Evolutionary conservation across 1,140 invertebrate species (phyloP).

Genomic region (Sinonovacula constricta): DNA sequence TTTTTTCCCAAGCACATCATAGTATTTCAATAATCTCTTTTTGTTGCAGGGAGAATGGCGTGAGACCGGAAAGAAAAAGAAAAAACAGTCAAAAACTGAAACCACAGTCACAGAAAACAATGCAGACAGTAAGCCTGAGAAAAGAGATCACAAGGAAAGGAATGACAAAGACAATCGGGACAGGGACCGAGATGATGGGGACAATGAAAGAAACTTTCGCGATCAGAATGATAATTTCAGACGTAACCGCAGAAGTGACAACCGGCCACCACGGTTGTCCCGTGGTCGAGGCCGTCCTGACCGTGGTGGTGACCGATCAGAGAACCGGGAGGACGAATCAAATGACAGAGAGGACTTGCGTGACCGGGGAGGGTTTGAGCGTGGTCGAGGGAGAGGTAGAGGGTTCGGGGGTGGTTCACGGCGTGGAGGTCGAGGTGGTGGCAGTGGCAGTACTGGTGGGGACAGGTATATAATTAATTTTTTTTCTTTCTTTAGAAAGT

Average conservation of each 20-base stretch:
- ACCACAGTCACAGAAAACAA: conserved; percentile 2
- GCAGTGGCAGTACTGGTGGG: conserved; percentile 8
- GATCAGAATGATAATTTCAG: conserved; percentile 42
- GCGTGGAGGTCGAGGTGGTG: conserved; percentile 18
- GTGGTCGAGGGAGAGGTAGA: conserved; percentile 33
- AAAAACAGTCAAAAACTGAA: conserved; percentile 22
- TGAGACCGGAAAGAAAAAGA: conserved; percentile 47
- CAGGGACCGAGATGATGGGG: conserved; percentile 39
- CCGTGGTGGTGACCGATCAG: conserved; percentile 34
- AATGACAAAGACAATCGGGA: conserved; percentile 44
- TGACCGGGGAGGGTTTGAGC: conserved; percentile 11
- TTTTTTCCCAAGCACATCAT: too few species aligned
- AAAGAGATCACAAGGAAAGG: conserved; percentile 26
- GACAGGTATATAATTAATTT: too few species aligned
- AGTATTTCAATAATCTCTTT: too few species aligned
- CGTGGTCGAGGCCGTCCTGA: conserved; percentile 37
- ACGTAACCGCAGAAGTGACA: conserved; percentile 20
- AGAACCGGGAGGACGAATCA: conserved; percentile 31
- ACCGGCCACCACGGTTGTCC: conserved; percentile 43
- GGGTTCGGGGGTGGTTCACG: conserved; percentile 19
- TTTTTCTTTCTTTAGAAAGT: too few species aligned
- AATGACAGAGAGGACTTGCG: conserved; percentile 29
- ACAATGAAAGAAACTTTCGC: conserved; percentile 28
- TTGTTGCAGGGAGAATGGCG: conserved; percentile 41
- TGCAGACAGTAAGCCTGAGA: conserved; percentile 35